Conservation (phyloP, 2,113 vertebrate species). For the Sus scrofa region T2T-Sscrofa CM000819.6:8244501-8245000, state of each 20-base stretch:
- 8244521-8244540: background rate
- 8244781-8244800: background rate
- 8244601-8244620: background rate
- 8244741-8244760: background rate
- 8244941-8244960: background rate
- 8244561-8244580: background rate
- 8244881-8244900: background rate
- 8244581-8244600: background rate
- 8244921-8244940: background rate
- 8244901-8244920: background rate
- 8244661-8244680: too few relatives aligned
- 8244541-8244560: background rate
- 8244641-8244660: too few relatives aligned
- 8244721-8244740: background rate
- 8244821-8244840: background rate
- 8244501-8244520: background rate
- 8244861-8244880: too few relatives aligned
- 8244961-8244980: background rate
- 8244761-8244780: background rate
- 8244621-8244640: background rate
- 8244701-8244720: background rate
- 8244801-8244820: background rate
- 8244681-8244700: too few relatives aligned
- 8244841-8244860: background rate
- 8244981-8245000: background rate